Percentiles rank a stretch among this genome's conserved stretches.
phyloP scores from a whole-genome alignment of 2,888 invertebrate genomes.

The Drosophila anceps region DNA sequence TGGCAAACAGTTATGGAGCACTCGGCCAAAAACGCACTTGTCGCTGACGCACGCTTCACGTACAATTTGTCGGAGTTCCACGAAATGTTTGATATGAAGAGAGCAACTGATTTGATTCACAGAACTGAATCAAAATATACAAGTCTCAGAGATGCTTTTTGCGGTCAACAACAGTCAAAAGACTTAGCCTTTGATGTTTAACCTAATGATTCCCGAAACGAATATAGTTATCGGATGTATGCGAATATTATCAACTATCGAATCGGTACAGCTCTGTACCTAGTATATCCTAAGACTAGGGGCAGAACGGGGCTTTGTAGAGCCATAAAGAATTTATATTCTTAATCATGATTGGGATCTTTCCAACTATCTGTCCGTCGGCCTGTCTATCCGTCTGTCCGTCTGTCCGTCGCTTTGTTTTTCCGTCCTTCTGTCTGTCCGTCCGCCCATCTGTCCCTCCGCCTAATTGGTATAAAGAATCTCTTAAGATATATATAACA shows the following conservation, averaged over 20 bases:
- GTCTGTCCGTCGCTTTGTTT: too few relatives aligned
- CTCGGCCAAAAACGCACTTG: conserved; percentile 7
- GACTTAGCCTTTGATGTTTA: background rate
- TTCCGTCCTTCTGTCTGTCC: background rate
- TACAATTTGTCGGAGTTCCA: background rate
- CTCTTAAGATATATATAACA: background rate
- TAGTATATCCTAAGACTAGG: background rate
- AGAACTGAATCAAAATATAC: background rate
- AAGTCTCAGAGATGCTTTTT: background rate
- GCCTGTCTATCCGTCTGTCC: too few relatives aligned
- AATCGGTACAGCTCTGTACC: background rate
- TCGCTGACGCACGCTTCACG: conserved; percentile 6
- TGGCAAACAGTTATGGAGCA: conserved; percentile 19
- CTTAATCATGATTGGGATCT: too few relatives aligned
- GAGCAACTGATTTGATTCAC: conserved; percentile 4
- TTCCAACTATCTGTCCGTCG: too few relatives aligned
- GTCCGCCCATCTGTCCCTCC: background rate
- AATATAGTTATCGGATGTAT: background rate
- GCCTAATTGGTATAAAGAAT: background rate
- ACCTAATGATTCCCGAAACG: fast-evolving
- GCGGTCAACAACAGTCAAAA: background rate
- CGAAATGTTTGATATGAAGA: conserved; percentile 4
- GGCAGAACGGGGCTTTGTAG: background rate
- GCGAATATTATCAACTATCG: background rate
- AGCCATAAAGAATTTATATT: background rate